Evolutionary conservation across 2,888 invertebrate species (phyloP).

Genomic region (Apodemia hepburni): DNA sequence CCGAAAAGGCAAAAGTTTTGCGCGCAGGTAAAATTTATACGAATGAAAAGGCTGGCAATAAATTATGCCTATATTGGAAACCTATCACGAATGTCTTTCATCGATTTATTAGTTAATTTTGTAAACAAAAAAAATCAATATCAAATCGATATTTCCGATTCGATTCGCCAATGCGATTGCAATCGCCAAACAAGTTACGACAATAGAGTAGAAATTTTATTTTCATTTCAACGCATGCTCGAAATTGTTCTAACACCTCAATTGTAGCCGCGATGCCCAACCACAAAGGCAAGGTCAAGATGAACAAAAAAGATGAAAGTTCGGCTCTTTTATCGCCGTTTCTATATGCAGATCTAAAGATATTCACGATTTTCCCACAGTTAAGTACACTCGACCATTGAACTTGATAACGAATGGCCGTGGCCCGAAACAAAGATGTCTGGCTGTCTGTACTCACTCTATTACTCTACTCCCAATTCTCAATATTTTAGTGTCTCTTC

Average conservation of each 20-base stretch:
- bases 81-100: background rate
- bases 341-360: constrained; percentile 46
- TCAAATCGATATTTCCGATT: background rate
- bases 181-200: background rate
- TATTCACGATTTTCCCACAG: constrained; percentile 51
- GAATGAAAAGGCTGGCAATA: background rate
- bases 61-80: background rate
- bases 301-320: constrained; percentile 44
- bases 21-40: background rate
- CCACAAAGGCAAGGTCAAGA: constrained; percentile 32
- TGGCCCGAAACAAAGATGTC: background rate
- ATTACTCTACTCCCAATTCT: no score
- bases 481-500: no score
- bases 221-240: background rate
- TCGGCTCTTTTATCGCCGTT: constrained; percentile 36
- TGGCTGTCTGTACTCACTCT: no score
- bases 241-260: constrained; percentile 9
- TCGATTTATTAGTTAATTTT: background rate
- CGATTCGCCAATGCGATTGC: background rate
- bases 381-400: constrained; percentile 30
- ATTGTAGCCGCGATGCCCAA: constrained; percentile 22
- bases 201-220: constrained; percentile 8
- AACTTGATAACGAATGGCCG: constrained; percentile 18
- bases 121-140: background rate
- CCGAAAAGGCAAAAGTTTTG: background rate